Evolutionary conservation across 2,797 vertebrate genomes (phyloP), one percentile per base, ranked within the genome.

Genomic region (Girardinus metallicus): DNA sequence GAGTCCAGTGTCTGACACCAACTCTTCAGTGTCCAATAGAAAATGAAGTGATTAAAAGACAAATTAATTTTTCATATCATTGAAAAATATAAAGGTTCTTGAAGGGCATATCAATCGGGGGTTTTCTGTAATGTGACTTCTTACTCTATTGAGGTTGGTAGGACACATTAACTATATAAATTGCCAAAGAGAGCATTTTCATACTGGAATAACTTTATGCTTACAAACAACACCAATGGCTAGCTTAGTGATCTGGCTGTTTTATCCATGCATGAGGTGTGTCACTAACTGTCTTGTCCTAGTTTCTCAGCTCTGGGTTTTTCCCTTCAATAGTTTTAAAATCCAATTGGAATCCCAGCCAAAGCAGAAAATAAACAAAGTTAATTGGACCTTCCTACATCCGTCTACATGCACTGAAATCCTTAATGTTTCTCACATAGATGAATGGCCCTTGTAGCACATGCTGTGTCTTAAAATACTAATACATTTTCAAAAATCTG

Each of bases 41-140:
- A 74, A 74, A 41, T 43, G 8, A 71, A 21, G 64, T 75, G 41
- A 47, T 53, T 74, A 44, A 16, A 70, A 36, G 8, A 10, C 26
- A 64, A 66, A 7, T 49, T 23, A 13, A 53, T 26, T 66, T 43
- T 10, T 66, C 8, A 29, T 16, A 16, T 31, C 13, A 66, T 66
- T 18, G 62, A 75, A 70, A 74, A n/a, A 57, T 51, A 0, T 70
- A 46, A 79, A 74, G 15, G 39, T 73, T 83, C 34, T 80, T 75
- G 66, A 41, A 41, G 64, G 64, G 10, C 64, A 68, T 26, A 26
- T 26, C 36, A 41, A 26, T 23, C 9, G 1, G 36, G 64, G 9
- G 8, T 29, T 43, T 43, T 43, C 6, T 39, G 18, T 7, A 41
- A 26, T n/a, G 23, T 43, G 21, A 43, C 23, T 26, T 70, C 0